Percentiles rank a stretch among this genome's conserved stretches.
These are phyloP conservation scores for Muschampia plurimacula DNA, from an alignment of 2,888 invertebrate genomes.

Conservation along the genomic window DNA sequence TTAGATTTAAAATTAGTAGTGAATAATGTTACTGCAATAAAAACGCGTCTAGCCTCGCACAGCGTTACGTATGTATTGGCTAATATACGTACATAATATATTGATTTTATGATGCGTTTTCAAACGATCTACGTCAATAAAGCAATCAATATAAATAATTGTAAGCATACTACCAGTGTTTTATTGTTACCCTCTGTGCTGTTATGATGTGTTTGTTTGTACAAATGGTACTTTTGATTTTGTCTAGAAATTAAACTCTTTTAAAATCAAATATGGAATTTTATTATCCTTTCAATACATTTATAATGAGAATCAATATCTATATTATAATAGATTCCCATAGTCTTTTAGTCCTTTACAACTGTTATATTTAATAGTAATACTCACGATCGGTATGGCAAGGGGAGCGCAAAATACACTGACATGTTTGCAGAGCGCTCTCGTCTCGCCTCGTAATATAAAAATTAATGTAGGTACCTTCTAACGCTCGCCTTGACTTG, in stretches of 20 bases:
- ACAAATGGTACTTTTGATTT: slow-evolving; percentile 48
- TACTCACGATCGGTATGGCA: too few species aligned
- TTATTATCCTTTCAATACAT: neutral
- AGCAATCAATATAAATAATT: slow-evolving; percentile 71
- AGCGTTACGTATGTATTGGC: slow-evolving; percentile 49
- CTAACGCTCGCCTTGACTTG: too few species aligned
- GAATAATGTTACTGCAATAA: slow-evolving; percentile 61
- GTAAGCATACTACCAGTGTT: slow-evolving; percentile 73
- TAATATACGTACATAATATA: slow-evolving; percentile 41
- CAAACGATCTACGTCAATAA: slow-evolving; percentile 39
- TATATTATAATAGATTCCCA: too few species aligned
- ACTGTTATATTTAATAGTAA: too few species aligned
- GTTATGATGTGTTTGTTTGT: slow-evolving; percentile 48
- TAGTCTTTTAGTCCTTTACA: too few species aligned
- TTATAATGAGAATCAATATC: too few species aligned
- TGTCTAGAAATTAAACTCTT: slow-evolving; percentile 50
- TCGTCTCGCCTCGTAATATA: too few species aligned
- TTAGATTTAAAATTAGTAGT: slow-evolving; percentile 72
- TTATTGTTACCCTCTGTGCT: slow-evolving; percentile 55
- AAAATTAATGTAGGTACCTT: too few species aligned
- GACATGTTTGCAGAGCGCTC: too few species aligned
- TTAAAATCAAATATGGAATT: neutral
- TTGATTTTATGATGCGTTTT: slow-evolving; percentile 48
- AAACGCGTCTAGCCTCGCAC: slow-evolving; percentile 63
- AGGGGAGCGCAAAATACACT: too few species aligned